A percentile compares a stretch with the other conserved stretches of the same genome.
phyloP scores from a whole-genome alignment of 37 sponge, comb jelly and placozoan species.

The Eunapius fragilis region DNA sequence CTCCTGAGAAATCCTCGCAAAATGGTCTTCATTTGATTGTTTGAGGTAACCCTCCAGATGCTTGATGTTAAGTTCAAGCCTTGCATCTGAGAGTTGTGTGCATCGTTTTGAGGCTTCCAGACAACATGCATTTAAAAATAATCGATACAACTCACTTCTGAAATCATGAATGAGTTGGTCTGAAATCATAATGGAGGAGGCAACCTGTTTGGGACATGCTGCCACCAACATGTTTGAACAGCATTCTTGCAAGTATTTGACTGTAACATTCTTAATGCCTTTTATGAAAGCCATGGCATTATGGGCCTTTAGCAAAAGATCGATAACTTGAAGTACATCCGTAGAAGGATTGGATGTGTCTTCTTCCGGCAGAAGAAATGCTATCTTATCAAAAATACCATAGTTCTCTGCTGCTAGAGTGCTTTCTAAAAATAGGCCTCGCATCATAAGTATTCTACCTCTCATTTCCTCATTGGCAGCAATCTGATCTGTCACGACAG shows the following conservation, averaged over 20 bases:
- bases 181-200: conserved; percentile 1
- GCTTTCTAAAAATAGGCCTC: no score
- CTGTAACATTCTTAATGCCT: background rate
- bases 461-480: background rate
- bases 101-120: background rate
- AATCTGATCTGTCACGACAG: background rate
- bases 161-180: conserved; percentile 21
- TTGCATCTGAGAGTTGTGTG: background rate
- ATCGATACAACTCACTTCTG: conserved; percentile 11
- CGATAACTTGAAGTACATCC: no score
- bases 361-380: no score
- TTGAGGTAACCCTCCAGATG: background rate
- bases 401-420: no score
- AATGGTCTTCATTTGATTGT: background rate
- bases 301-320: no score
- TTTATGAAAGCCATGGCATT: no score
- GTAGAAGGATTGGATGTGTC: no score
- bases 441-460: background rate
- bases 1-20: background rate
- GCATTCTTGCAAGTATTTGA: background rate
- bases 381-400: no score
- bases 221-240: background rate
- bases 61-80: background rate
- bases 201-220: background rate
- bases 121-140: background rate